phyloP scores from a whole-genome alignment of 2,113 vertebrate genomes.

The Phrynosoma blainvillii region DNA sequence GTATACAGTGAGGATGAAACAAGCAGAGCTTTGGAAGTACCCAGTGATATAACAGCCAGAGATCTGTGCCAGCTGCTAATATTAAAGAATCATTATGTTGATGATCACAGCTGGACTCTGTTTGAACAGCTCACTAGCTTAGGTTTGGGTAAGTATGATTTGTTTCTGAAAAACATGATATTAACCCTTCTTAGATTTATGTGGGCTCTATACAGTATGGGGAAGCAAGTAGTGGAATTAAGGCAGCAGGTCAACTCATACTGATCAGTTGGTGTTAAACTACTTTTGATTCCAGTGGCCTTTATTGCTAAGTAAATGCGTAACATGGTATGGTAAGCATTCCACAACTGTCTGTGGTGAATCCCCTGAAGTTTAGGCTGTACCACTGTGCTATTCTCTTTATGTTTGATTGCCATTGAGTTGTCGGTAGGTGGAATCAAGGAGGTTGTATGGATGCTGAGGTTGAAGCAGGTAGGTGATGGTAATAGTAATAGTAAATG shows the following conservation, averaged over 20 bases:
- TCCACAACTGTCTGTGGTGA: not conserved
- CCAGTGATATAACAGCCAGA: constrained; percentile 89
- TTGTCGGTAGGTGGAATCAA: not conserved
- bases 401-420: not conserved
- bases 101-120: constrained; percentile 96
- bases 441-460: too few species aligned
- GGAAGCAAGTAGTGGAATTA: not conserved
- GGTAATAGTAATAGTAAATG: too few species aligned
- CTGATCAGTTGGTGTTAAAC: not conserved
- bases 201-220: not conserved
- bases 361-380: not conserved
- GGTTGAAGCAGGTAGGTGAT: too few species aligned
- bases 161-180: not conserved
- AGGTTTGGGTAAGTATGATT: constrained; percentile 81
- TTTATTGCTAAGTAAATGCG: not conserved
- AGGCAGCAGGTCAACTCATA: not conserved
- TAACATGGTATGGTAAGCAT: not conserved
- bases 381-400: not conserved
- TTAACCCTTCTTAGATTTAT: not conserved
- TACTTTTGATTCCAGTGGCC: not conserved
- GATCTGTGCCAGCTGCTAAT: constrained; percentile 95
- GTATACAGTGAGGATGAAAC: constrained; percentile 94
- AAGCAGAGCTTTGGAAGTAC: constrained; percentile 92
- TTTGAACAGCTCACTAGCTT: constrained; percentile 87
- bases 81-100: constrained; percentile 91